Evolutionary conservation across 2,888 invertebrate species (phyloP).

Genomic region (Noctua pronuba): DNA sequence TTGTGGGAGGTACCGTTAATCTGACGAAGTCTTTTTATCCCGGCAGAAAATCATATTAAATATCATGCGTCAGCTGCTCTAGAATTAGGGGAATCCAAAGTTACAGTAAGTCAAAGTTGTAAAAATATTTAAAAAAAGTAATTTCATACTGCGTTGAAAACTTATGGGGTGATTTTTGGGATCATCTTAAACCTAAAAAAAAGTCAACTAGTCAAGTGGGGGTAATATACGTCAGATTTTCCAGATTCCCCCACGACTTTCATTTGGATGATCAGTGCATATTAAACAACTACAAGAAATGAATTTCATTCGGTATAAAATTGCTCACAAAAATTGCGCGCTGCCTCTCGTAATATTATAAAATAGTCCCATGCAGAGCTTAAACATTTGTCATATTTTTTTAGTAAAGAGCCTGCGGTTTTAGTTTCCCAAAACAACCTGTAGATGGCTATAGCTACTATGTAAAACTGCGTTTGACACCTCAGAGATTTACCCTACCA

Average conservation of each 20-base stretch:
- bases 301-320: too few relatives aligned
- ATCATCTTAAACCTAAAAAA: too few relatives aligned
- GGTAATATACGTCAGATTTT: too few relatives aligned
- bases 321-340: too few relatives aligned
- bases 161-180: too few relatives aligned
- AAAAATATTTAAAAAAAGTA: background rate
- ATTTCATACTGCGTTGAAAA: too few relatives aligned
- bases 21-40: background rate
- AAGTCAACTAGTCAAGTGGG: too few relatives aligned
- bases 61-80: background rate
- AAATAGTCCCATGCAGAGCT: background rate
- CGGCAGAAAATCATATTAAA: background rate
- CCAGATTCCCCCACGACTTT: too few relatives aligned
- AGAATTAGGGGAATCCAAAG: background rate
- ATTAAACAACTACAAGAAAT: too few relatives aligned
- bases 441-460: slow-evolving; percentile 46
- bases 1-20: background rate
- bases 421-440: slow-evolving; percentile 37
- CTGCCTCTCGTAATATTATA: background rate
- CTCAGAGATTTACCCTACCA: slow-evolving; percentile 43
- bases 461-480: slow-evolving; percentile 46
- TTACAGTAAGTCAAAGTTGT: background rate
- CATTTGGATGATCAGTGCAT: too few relatives aligned
- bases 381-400: background rate
- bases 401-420: background rate